Evolutionary conservation across 2,113 vertebrate species (phyloP).

Genomic region (Aleadryas rufinucha): DNA sequence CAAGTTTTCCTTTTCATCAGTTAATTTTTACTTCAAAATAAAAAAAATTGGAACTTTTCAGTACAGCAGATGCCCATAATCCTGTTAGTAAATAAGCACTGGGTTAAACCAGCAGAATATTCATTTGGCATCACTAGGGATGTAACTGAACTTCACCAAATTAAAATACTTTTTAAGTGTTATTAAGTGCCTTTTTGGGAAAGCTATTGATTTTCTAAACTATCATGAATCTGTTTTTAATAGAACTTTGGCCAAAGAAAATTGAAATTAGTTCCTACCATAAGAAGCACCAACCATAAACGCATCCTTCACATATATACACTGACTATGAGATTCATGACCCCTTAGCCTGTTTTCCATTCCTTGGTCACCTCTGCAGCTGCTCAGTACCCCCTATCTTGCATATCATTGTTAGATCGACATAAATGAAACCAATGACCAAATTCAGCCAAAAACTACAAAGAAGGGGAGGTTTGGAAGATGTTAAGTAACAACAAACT

Average conservation of each 20-base stretch:
- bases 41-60: not conserved
- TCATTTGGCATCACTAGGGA: not conserved
- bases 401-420: fast-evolving
- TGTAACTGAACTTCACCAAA: not conserved
- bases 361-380: not conserved
- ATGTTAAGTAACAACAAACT: not conserved
- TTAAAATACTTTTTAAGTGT: not conserved
- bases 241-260: not conserved
- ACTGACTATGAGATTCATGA: not conserved
- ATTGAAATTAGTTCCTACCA: not conserved
- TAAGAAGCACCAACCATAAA: not conserved
- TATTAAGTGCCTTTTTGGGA: not conserved
- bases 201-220: not conserved
- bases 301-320: not conserved
- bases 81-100: not conserved
- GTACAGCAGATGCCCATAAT: not conserved
- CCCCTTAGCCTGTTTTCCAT: not conserved
- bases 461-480: not conserved
- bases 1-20: not conserved
- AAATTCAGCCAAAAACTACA: not conserved
- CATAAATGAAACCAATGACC: not conserved
- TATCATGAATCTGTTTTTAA: not conserved
- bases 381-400: not conserved
- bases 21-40: not conserved
- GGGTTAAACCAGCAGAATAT: not conserved